Percentiles rank a stretch among this genome's conserved stretches.
phyloP scores from a whole-genome alignment of 1,140 invertebrate genomes.

The Drepana arcuata region DNA sequence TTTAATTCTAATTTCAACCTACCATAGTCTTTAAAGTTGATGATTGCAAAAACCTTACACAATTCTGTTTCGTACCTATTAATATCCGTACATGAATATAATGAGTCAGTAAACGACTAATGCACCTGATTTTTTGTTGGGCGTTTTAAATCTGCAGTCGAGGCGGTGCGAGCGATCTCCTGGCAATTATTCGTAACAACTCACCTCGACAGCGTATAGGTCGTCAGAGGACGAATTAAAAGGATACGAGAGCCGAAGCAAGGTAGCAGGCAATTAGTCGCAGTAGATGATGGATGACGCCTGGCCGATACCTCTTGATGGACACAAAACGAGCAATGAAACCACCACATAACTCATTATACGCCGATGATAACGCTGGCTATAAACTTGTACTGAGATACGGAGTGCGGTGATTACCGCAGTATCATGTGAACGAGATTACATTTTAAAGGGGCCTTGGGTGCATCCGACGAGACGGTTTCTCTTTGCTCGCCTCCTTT shows the following conservation, averaged over 20 bases:
- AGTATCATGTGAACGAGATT: constrained; percentile 31
- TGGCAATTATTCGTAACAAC: constrained; percentile 39
- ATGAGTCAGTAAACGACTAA: no score
- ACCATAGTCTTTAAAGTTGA: no score
- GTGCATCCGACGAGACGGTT: constrained; percentile 13
- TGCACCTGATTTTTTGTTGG: constrained; percentile 16
- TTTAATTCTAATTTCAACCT: no score
- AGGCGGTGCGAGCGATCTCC: constrained; percentile 22
- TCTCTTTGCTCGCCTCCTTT: constrained; percentile 3
- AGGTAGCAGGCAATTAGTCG: constrained; percentile 67
- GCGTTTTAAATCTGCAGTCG: constrained; percentile 27
- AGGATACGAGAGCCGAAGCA: constrained; percentile 53
- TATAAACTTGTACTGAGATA: constrained; percentile 61
- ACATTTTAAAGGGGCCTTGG: constrained; percentile 32
- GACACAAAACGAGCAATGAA: constrained; percentile 51
- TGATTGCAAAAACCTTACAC: no score
- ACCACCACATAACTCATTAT: constrained; percentile 54
- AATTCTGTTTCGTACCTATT: no score
- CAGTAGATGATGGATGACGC: constrained; percentile 57
- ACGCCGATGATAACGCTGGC: constrained; percentile 53
- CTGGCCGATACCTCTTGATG: constrained; percentile 39
- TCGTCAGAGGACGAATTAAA: constrained; percentile 53
- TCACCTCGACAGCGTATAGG: constrained; percentile 29
- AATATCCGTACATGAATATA: no score
- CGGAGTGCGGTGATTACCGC: constrained; percentile 39